Base-by-base conservation (phyloP, 1,140 invertebrate genomes). In the Metaphire vulgaris region DNA sequence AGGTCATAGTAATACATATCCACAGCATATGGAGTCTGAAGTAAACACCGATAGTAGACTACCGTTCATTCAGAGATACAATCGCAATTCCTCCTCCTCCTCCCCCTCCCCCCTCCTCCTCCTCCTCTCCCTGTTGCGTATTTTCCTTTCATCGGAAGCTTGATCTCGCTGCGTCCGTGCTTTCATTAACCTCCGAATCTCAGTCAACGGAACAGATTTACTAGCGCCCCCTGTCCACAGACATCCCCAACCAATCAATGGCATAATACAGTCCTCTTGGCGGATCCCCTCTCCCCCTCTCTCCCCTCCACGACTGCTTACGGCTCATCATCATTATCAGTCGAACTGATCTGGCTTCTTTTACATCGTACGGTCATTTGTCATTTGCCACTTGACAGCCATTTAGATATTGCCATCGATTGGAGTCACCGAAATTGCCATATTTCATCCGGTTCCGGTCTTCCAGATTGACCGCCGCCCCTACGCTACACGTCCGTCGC, bases 321-420 rank as follows among this genome's bases (percentile, higher is more conserved):
- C 41, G 41, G 41, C 41, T 56, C 41, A 56, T 56, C 41, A 56
- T 56, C 41, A 56, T 56, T 56, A 56, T 56, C 41, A 21, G 41
- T 21, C 41, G 6, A 21, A 21, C 41, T 56, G 6, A 56, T 56
- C 41, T 56, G 41, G 41, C 41, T 56, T 56, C 41, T 56, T 56
- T 56, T 56, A 56, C 41, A 56, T 56, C 41, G 6, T 21, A 12
- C 41, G 41, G 6, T 56, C 41, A 21, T 56, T 56, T 56, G 41
- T 56, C 41, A 56, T 56, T n/a, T n/a, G 21, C 6, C 41, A 56
- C 41, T 56, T 56, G 41, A 56, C 41, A 56, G 41, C 41, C 21
- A 56, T 56, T 56, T 56, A 56, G 41, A 56, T 56, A 56, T 56
- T 56, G 41, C 41, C 41, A 56, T 56, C 41, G 41, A 56, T 56